Evolutionary conservation across 2,888 invertebrate genomes (phyloP), one percentile per base, ranked within the genome.

Genomic region (Lasioglossum malachurum): DNA sequence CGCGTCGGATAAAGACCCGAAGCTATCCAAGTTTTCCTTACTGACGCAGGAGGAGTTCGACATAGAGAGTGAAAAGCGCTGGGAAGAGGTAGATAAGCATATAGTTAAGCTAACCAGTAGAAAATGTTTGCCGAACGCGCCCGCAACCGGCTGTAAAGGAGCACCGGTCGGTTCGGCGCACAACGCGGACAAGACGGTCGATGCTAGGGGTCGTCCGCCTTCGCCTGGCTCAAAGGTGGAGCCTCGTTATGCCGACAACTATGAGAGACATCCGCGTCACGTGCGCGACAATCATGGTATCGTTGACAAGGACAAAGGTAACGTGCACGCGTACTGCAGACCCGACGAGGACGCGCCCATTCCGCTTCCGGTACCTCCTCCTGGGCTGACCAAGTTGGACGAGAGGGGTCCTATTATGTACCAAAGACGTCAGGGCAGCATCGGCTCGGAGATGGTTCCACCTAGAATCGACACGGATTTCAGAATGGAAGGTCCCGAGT

Each of bases 21-120:
- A 88, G 69, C 2, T 19, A 7, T 19, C 79, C 0, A 91, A 89
- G 41, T 74, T 80, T 0, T 53, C 69, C 16, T 60, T 73, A 31
- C 82, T 60, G 80, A 75, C 75, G 69, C 88, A 79, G 23, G 86
- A 86, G 4, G 92, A 92, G 2, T 80, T 91, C 23, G 92, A 93
- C 44, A 83, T 79, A n/a, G 92, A 92, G 10, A 92, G 82, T 46
- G 92, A 92, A 60, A 91, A 86, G 49, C 90, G 90, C 2, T 92
- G 93, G 87, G 92, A 93, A 67, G 94, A 95, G 73, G 82, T 93
- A 8, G 94, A 95, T 60, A 94, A 94, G 81, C 89, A 90, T 31
- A 93, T 94, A 64, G 89, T 94, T 0, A 93, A 93, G 78, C 75
- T 91, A 41, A 91, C 92, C 0, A 71, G 57, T 8, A 84, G 82